phyloP scores from a whole-genome alignment of 2,113 vertebrate genomes.

The Furnarius figulus region DNA sequence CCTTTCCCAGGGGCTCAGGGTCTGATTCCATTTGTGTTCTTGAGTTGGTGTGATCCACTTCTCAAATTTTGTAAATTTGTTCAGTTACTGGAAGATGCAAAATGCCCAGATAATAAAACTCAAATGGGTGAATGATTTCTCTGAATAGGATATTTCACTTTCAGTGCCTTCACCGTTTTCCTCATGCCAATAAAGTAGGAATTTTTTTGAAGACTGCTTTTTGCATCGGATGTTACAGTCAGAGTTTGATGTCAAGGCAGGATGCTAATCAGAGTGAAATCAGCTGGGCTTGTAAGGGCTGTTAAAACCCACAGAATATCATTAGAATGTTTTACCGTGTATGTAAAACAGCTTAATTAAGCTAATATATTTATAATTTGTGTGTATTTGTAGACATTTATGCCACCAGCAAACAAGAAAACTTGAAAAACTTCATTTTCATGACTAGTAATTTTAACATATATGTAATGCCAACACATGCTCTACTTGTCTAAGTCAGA shows the following conservation, averaged over 20 bases:
- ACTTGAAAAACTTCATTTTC: not conserved
- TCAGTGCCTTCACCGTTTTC: not conserved
- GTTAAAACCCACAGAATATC: slow-evolving; percentile 26
- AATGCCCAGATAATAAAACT: not conserved
- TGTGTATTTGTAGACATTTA: not conserved
- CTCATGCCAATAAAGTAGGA: not conserved
- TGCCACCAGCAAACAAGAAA: not conserved
- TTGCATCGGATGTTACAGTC: not conserved
- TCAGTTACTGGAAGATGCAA: not conserved
- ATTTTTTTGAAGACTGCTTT: not conserved
- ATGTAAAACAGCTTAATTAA: slow-evolving; percentile 34
- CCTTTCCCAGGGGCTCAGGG: not conserved
- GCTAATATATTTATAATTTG: not conserved
- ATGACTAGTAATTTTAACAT: not conserved
- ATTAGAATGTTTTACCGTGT: slow-evolving; percentile 1
- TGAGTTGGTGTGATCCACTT: not conserved
- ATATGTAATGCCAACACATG: not conserved
- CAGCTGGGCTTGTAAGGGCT: slow-evolving; percentile 17
- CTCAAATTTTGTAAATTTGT: not conserved
- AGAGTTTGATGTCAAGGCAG: not conserved
- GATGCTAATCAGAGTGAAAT: slow-evolving; percentile 35
- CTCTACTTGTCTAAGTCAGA: not conserved
- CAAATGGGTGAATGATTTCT: not conserved
- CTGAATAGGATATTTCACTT: not conserved
- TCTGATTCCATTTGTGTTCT: not conserved